These are phyloP conservation scores for Actenoides hombroni DNA, from an alignment of 2,113 vertebrate species.

Conservation along the genomic window DNA sequence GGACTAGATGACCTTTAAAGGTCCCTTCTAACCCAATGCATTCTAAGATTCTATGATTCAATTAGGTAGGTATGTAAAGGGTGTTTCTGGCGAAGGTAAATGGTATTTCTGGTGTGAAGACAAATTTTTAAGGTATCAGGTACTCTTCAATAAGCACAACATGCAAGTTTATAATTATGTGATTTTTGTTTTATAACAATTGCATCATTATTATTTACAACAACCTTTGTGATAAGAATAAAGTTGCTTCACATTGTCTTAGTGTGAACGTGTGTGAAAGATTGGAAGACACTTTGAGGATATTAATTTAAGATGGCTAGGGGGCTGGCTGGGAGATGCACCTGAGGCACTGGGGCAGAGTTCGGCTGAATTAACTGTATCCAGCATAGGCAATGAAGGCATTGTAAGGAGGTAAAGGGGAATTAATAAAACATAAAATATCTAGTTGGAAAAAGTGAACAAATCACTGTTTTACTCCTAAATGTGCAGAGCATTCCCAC, in stretches of 20 bases:
- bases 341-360: not conserved
- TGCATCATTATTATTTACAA: not conserved
- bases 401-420: not conserved
- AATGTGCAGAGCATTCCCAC: not conserved
- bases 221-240: not conserved
- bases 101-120: not conserved
- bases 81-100: not conserved
- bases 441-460: not conserved
- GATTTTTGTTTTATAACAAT: not conserved
- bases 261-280: not conserved
- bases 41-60: too few relatives aligned
- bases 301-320: not conserved
- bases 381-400: not conserved
- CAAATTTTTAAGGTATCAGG: not conserved
- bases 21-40: too few relatives aligned
- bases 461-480: not conserved
- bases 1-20: too few relatives aligned
- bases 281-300: not conserved
- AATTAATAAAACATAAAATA: not conserved
- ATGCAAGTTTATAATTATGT: not conserved
- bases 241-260: not conserved
- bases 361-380: not conserved
- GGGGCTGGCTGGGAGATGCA: not conserved
- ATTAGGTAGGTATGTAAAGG: not conserved
- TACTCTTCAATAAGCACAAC: not conserved